phyloP scores from a whole-genome alignment of 2,113 vertebrate genomes.

The Poeciliopsis turrubarensis region DNA sequence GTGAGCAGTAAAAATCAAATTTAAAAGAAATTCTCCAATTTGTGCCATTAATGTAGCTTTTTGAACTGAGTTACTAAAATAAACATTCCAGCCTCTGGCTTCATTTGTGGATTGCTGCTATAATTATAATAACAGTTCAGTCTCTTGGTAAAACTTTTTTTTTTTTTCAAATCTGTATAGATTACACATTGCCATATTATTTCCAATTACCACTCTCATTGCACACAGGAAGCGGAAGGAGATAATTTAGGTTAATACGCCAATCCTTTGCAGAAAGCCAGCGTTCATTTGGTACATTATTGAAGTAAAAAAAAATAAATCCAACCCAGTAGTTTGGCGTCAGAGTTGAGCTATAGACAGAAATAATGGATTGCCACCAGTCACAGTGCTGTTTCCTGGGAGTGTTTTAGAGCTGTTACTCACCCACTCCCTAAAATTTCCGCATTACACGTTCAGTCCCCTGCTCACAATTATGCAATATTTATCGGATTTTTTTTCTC shows the following conservation, averaged over 20 bases:
- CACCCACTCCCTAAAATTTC: constrained; percentile 15
- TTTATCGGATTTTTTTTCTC: constrained; percentile 11
- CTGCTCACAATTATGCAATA: constrained; percentile 18
- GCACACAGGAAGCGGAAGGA: neutral
- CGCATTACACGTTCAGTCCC: neutral
- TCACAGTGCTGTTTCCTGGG: constrained; percentile 3
- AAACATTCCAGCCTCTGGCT: neutral
- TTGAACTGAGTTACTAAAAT: neutral
- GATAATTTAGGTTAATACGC: constrained; percentile 36
- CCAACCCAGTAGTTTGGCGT: constrained; percentile 20
- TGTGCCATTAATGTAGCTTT: neutral
- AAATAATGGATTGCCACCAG: constrained; percentile 28
- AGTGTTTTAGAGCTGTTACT: constrained; percentile 22
- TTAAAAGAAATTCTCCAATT: neutral
- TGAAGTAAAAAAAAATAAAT: constrained; percentile 15
- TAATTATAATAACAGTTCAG: constrained; percentile 41
- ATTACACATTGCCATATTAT: constrained; percentile 49
- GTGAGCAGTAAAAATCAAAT: neutral
- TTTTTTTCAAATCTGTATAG: constrained; percentile 22
- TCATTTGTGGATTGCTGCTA: constrained; percentile 18
- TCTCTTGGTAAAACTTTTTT: constrained; percentile 19
- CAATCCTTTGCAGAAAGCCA: constrained; percentile 39
- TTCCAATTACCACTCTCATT: constrained; percentile 35
- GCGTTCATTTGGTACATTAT: constrained; percentile 29
- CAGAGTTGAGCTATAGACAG: constrained; percentile 18